These are phyloP conservation scores for Chouioia cunea DNA, from an alignment of 2,888 invertebrate genomes.

Conservation along the genomic window DNA sequence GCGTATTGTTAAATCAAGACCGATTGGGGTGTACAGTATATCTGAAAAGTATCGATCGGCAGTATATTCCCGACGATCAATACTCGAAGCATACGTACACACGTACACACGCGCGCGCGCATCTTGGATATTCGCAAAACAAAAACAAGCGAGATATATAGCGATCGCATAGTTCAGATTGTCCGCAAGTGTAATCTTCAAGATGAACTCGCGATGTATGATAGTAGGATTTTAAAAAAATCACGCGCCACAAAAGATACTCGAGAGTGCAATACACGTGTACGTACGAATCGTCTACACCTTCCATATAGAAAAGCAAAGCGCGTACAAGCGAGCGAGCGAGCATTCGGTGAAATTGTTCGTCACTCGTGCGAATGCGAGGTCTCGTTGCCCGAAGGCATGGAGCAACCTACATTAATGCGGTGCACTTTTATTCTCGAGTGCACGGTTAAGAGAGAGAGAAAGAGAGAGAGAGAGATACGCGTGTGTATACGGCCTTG, in stretches of 20 bases:
- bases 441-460: slow-evolving; percentile 27
- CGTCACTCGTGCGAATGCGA: slow-evolving; percentile 32
- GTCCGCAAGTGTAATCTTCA: not conserved
- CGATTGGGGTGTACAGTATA: too few species aligned
- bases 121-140: too few species aligned
- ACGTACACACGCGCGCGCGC: too few species aligned
- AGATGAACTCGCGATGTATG: not conserved
- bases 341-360: slow-evolving; percentile 25
- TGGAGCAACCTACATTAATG: slow-evolving; percentile 63
- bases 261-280: not conserved
- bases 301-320: not conserved
- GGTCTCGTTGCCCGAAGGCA: slow-evolving; percentile 56
- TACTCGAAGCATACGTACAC: too few species aligned
- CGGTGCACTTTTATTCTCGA: slow-evolving; percentile 61
- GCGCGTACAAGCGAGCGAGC: too few species aligned
- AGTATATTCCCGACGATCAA: too few species aligned
- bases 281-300: not conserved
- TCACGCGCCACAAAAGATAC: not conserved
- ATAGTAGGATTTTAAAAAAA: too few species aligned
- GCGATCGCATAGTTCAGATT: not conserved
- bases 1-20: too few species aligned
- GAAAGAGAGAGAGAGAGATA: not conserved
- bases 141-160: too few species aligned
- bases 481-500: slow-evolving; percentile 55
- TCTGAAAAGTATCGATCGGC: too few species aligned